Evolutionary conservation across 2,113 vertebrate genomes (phyloP).

Genomic region (Odocoileus hemionus): DNA sequence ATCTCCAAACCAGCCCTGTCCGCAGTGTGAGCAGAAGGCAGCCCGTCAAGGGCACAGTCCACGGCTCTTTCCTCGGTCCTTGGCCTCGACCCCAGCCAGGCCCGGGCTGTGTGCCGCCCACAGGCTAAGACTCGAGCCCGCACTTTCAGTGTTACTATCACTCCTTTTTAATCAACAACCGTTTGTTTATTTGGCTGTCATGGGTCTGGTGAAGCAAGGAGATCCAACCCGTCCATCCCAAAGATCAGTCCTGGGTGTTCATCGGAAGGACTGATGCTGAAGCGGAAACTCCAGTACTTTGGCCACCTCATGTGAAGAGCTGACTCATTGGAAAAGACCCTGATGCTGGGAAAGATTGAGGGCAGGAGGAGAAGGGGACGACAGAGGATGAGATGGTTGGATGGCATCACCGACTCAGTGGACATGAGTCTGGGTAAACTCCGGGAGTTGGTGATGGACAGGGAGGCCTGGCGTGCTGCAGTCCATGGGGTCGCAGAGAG

Average conservation of each 20-base stretch:
- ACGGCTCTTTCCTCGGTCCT: background rate
- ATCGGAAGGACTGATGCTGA: background rate
- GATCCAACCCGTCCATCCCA: background rate
- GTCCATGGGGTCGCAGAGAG: background rate
- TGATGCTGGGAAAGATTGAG: background rate
- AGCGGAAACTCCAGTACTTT: background rate
- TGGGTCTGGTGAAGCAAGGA: background rate
- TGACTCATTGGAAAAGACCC: background rate
- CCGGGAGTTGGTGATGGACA: background rate
- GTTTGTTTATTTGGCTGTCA: background rate
- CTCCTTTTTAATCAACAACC: background rate
- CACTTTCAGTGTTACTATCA: background rate
- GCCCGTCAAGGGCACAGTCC: background rate
- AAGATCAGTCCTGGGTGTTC: background rate
- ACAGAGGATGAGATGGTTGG: background rate
- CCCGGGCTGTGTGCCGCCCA: fast-evolving
- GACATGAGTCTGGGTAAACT: background rate
- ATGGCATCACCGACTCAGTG: background rate
- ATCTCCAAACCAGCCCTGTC: background rate
- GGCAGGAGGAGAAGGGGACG: background rate
- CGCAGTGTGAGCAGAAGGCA: background rate
- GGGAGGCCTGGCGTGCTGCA: background rate
- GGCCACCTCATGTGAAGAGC: background rate
- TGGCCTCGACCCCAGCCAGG: fast-evolving
- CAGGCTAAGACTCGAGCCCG: background rate